These are phyloP conservation scores for Macrostomum lignano DNA, from an alignment of 1,140 invertebrate species.

Conservation along the genomic window DNA sequence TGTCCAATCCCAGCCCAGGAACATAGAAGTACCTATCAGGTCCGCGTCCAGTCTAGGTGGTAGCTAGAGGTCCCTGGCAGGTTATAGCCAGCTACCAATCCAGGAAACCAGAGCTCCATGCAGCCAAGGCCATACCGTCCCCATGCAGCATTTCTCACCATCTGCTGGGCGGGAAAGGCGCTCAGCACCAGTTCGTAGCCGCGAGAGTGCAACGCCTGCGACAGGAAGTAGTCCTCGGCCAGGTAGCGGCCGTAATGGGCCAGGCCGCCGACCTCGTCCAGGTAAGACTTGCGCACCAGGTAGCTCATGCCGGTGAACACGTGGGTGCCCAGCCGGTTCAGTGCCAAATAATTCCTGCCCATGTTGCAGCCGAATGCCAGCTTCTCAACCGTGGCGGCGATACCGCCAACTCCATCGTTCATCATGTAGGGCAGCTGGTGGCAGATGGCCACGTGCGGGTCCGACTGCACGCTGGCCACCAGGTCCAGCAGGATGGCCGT, in stretches of 20 bases:
- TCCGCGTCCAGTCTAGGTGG: too few relatives aligned
- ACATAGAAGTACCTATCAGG: too few relatives aligned
- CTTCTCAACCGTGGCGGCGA: background rate
- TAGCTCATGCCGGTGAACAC: slow-evolving; percentile 97
- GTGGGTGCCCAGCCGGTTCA: slow-evolving; percentile 47
- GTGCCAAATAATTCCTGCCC: slow-evolving; percentile 28
- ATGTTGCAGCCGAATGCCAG: slow-evolving; percentile 68
- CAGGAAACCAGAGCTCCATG: too few relatives aligned
- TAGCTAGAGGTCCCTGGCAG: too few relatives aligned
- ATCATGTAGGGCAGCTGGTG: slow-evolving; percentile 96
- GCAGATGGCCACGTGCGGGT: slow-evolving; percentile 47
- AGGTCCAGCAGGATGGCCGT: background rate
- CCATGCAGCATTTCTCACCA: too few relatives aligned
- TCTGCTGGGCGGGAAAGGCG: slow-evolving; percentile 68
- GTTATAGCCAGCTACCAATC: too few relatives aligned
- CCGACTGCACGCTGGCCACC: background rate
- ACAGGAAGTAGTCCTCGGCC: slow-evolving; percentile 92
- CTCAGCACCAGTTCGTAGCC: slow-evolving; percentile 27
- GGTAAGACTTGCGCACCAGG: slow-evolving; percentile 51
- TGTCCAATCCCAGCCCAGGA: too few relatives aligned
- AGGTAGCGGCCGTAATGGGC: slow-evolving; percentile 66
- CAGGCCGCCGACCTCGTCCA: slow-evolving; percentile 69
- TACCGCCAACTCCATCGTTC: slow-evolving; percentile 35
- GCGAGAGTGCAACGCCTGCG: slow-evolving; percentile 44
- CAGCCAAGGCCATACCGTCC: too few relatives aligned